These are phyloP conservation scores for Parambassis ranga DNA, from an alignment of 2,797 vertebrate species.

Conservation along the genomic window DNA sequence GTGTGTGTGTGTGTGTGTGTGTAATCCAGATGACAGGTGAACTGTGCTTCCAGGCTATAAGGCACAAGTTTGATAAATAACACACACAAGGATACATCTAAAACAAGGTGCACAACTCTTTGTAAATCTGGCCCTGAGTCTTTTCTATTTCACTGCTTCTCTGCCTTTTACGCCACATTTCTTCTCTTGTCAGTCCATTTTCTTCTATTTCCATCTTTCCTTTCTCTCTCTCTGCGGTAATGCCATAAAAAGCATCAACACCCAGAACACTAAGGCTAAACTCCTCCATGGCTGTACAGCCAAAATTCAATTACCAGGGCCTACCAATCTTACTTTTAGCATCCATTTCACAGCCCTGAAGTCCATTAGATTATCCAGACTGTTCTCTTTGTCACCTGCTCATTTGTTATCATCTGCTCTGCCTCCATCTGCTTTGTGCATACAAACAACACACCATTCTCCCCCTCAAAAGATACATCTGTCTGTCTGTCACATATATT, in stretches of 20 bases:
- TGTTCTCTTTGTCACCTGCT: constrained; percentile 1
- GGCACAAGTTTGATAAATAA: constrained; percentile 42
- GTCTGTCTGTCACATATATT: neutral
- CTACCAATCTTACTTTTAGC: constrained; percentile 17
- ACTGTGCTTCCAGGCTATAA: constrained; percentile 24
- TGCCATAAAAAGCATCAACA: constrained; percentile 35
- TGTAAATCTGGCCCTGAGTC: constrained; percentile 23
- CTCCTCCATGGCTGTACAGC: constrained; percentile 9
- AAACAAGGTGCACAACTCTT: constrained; percentile 38
- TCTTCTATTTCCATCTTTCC: constrained; percentile 14
- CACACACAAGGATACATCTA: constrained; percentile 30
- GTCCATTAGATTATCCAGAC: constrained; percentile 9
- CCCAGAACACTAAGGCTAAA: constrained; percentile 14
- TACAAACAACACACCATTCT: neutral
- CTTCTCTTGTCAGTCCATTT: constrained; percentile 27
- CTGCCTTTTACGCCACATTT: constrained; percentile 9
- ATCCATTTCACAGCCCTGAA: neutral
- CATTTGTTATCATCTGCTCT: neutral
- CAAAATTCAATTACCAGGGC: constrained; percentile 28
- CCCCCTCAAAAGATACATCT: neutral
- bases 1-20: neutral
- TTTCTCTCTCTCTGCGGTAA: constrained; percentile 10
- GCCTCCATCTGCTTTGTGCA: constrained; percentile 9
- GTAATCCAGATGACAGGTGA: constrained; percentile 19
- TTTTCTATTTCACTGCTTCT: constrained; percentile 24